Evolutionary conservation across 2,113 vertebrate species (phyloP).

Genomic region (Calidris pygmaea): DNA sequence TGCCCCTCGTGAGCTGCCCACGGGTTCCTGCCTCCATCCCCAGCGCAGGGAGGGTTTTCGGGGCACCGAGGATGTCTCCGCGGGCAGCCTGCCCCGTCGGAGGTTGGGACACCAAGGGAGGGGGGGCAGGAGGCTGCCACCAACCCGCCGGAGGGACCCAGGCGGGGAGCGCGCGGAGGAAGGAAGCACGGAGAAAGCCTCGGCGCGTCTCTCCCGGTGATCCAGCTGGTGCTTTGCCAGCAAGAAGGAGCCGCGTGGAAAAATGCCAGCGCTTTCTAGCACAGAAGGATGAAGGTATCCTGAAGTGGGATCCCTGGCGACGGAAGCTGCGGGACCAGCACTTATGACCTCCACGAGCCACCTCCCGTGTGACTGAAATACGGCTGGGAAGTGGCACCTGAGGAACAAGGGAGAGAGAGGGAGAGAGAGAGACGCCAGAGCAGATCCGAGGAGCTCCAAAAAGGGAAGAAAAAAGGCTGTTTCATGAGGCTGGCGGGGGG

Average conservation of each 20-base stretch:
- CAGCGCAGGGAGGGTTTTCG: rapidly evolving
- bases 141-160: neutral
- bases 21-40: neutral
- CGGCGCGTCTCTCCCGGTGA: neutral
- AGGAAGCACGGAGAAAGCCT: neutral
- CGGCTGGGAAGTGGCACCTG: neutral
- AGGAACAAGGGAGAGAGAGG: neutral
- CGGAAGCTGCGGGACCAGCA: neutral
- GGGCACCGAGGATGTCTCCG: rapidly evolving
- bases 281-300: neutral
- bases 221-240: conserved; percentile 15
- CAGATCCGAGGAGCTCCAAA: neutral
- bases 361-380: neutral
- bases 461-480: neutral
- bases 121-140: neutral
- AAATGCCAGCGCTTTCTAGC: neutral
- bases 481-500: neutral
- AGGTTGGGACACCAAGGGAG: neutral
- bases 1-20: rapidly evolving
- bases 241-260: neutral
- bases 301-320: neutral
- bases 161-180: neutral
- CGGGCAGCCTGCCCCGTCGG: neutral
- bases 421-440: neutral
- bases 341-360: neutral